Evolutionary conservation across 2,888 invertebrate species (phyloP).

Genomic region (Tetragonula carbonaria): DNA sequence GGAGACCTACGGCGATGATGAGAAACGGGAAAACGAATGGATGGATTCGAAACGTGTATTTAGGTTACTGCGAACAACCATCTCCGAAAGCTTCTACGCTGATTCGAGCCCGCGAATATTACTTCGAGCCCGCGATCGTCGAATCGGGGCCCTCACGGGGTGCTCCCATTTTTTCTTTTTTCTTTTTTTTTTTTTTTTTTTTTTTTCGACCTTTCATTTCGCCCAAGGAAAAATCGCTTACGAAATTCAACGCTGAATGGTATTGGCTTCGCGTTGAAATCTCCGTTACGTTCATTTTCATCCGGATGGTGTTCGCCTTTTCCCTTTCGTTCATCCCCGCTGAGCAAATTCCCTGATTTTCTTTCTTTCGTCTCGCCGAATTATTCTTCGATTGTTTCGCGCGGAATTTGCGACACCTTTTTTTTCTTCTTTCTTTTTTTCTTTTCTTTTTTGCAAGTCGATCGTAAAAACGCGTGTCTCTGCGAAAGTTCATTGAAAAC

Average conservation of each 20-base stretch:
- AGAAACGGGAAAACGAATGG: slow-evolving; percentile 24
- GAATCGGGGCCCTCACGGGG: background rate
- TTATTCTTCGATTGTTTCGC: too few species aligned
- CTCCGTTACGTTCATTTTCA: background rate
- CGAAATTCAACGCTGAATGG: background rate
- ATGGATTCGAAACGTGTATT: slow-evolving; percentile 50
- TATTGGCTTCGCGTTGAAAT: background rate
- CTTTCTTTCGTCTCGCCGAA: background rate
- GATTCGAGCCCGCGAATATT: slow-evolving; percentile 38
- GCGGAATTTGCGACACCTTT: background rate
- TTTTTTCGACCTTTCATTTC: background rate
- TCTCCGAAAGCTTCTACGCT: slow-evolving; percentile 40
- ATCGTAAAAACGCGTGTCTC: too few species aligned
- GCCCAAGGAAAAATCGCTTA: background rate
- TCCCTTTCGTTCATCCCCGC: background rate
- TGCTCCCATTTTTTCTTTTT: background rate
- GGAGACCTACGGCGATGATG: slow-evolving; percentile 29
- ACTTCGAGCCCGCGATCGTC: slow-evolving; percentile 7
- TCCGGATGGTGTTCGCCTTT: background rate
- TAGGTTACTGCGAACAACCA: slow-evolving; percentile 63
- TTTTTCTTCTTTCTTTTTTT: too few species aligned
- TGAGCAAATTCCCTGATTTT: too few species aligned
- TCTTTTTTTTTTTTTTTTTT: too few species aligned
- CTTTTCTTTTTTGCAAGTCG: too few species aligned
- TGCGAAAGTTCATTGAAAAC: too few species aligned